A percentile compares a stretch with the other conserved stretches of the same genome.
Conservation (phyloP, 1,140 invertebrate genomes). For the Tribolium madens region DNA sequence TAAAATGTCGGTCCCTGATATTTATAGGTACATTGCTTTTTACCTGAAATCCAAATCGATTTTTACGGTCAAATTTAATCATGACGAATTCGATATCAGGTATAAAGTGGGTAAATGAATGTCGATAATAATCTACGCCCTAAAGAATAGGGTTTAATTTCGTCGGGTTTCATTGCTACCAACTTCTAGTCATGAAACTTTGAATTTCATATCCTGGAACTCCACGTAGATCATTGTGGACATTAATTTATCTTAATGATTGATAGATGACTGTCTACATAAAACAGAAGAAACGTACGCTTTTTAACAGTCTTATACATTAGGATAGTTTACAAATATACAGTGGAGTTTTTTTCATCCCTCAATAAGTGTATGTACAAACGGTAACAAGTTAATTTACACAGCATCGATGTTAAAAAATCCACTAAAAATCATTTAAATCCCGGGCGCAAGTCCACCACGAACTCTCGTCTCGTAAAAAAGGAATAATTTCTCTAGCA, state of each 20-base stretch:
- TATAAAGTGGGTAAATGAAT: slow-evolving; percentile 43
- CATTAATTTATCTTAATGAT: no score
- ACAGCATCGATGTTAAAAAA: slow-evolving; percentile 40
- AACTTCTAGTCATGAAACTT: no score
- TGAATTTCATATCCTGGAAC: no score
- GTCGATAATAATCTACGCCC: neutral
- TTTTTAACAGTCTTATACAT: slow-evolving; percentile 61
- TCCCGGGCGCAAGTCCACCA: slow-evolving; percentile 17
- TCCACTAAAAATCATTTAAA: slow-evolving; percentile 7
- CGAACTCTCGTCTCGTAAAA: slow-evolving; percentile 29
- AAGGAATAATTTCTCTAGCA: slow-evolving; percentile 49
- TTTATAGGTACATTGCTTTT: slow-evolving; percentile 53
- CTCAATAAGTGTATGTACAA: slow-evolving; percentile 51
- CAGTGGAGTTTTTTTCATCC: slow-evolving; percentile 52
- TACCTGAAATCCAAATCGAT: slow-evolving; percentile 40
- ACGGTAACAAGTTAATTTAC: slow-evolving; percentile 57
- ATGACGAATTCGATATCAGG: slow-evolving; percentile 41
- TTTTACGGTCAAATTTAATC: slow-evolving; percentile 9
- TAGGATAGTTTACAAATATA: slow-evolving; percentile 62
- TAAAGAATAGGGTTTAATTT: no score
- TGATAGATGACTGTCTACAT: slow-evolving; percentile 31
- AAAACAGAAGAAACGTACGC: slow-evolving; percentile 46
- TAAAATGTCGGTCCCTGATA: slow-evolving; percentile 63
- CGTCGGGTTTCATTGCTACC: no score
- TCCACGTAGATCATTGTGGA: no score